Base-by-base conservation (phyloP, 30 jellyfish, hydroid and myxozoan genomes). In the Turritopsis dohrnii region DNA sequence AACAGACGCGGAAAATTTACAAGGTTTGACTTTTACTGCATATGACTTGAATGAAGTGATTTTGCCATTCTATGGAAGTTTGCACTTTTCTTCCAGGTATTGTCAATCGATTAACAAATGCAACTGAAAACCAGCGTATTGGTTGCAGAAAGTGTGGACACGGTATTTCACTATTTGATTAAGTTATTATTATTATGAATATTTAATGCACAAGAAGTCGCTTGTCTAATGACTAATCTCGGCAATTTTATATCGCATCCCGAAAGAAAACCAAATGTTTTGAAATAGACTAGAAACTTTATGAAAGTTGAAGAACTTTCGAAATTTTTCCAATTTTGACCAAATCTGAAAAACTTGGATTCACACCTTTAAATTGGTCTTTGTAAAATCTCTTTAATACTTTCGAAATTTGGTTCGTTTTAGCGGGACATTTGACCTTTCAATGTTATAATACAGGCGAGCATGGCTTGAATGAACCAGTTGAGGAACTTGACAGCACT, bases 141-240 rank as follows among this genome's bases (percentile, higher is more conserved):
- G 89, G 89, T 71, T 82, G 89, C 41, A 85, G 89, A 21, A 82
- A 82, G 25, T 82, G 89, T 82, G 89, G 89, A 24, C 85, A 82
- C 31, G 74, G 89, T 82, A 82, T 41, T 41, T 41, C 60, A 41
- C 13, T 41, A 41, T 3, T 41, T 41, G 60, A 41, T 41, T 41
- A 41, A 41, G 9, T 41, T 3, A 41, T 41, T 3, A 41, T 13
- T 41, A 41, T 5, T 41, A 41, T n/a, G n/a, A n/a, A n/a, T n/a
- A n/a, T n/a, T n/a, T n/a, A n/a, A n/a, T n/a, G n/a, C n/a, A n/a
- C n/a, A n/a, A n/a, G n/a, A n/a, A n/a, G n/a, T 0, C 21, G 0
- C 81, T 18, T 18, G 52, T 72, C 28, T 60, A 60, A n/a, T 60
- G n/a, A 60, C 72, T n/a, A n/a, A n/a, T n/a, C n/a, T n/a, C n/a